Evolutionary conservation across 2,888 invertebrate genomes (phyloP), one percentile per base, ranked within the genome.

Genomic region (Campaea margaritaria): DNA sequence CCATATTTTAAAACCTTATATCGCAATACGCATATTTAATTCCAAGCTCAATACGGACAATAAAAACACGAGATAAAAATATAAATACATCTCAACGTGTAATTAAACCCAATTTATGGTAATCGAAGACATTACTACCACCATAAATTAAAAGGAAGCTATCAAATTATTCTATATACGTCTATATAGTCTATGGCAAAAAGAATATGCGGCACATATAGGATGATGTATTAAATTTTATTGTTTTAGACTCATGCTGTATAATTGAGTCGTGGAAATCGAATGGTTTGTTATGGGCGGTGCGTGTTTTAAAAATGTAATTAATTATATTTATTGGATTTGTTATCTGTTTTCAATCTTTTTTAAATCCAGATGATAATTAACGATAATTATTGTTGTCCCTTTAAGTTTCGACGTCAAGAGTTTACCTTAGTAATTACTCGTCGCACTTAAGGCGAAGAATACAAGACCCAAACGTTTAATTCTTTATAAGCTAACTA

Each of bases 41-140:
- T 44, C 31, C n/a, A 58, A 48, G 39, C 53, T 58, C 48, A 48
- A 31, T 45, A 38, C 43, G 21, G 39, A 45, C 46, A 42, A 51
- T 47, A 55, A 63, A 58, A 63, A 56, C 59, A 31, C 38, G 27
- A 64, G 52, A 67, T 50, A 67, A 67, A 71, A 63, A 34, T 51
- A 73, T 73, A 75, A 74, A 76, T 67, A 66, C 62, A 64, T 62
- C 60, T 69, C 62, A 78, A 76, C 74, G 52, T 79, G 68, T 80
- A 83, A 85, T 85, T 85, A 85, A 79, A 66, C 65, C 57, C 70
- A 69, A 83, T 84, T 83, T 82, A 84, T 83, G 77, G 74, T 78
- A 78, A 82, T 79, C 74, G 75, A 81, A 81, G 74, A 76, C 74
- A 76, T 84, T 82, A 84, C 80, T 81, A 71, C 77, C 48, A 39